phyloP scores from a whole-genome alignment of 2,797 vertebrate species.

The Ataeniobius toweri region DNA sequence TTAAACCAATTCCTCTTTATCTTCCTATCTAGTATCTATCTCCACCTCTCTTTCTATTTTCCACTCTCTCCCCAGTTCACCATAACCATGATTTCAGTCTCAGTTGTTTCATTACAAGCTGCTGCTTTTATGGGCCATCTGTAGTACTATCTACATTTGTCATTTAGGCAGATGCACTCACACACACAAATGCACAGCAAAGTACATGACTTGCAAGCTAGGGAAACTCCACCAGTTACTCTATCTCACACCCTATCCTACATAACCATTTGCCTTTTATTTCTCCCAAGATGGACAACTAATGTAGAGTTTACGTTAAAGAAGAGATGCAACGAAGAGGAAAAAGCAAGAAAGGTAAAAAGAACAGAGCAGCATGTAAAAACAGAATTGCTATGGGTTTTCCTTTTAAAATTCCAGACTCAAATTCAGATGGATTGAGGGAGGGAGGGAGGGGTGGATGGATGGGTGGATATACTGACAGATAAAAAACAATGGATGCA shows the following conservation, averaged over 20 bases:
- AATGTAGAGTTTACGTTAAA: slow-evolving; percentile 42
- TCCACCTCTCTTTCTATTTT: slow-evolving; percentile 34
- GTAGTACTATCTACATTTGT: slow-evolving; percentile 72
- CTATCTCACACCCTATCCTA: slow-evolving; percentile 18
- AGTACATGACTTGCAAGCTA: slow-evolving; percentile 18
- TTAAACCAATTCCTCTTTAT: slow-evolving; percentile 41
- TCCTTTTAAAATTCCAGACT: neutral
- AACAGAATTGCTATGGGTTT: neutral
- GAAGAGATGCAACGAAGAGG: slow-evolving; percentile 6
- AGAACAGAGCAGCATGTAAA: slow-evolving; percentile 27
- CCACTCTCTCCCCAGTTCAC: slow-evolving; percentile 64
- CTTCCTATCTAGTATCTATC: slow-evolving; percentile 48
- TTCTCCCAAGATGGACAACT: slow-evolving; percentile 73
- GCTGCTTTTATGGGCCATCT: slow-evolving; percentile 79
- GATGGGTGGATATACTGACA: neutral
- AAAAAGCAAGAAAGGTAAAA: slow-evolving; percentile 21
- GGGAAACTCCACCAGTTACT: slow-evolving; percentile 27
- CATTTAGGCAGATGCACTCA: slow-evolving; percentile 18
- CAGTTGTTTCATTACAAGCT: slow-evolving; percentile 79
- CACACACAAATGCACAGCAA: slow-evolving; percentile 6
- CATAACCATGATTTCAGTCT: slow-evolving; percentile 78
- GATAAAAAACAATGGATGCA: neutral
- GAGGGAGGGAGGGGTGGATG: neutral
- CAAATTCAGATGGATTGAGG: neutral
- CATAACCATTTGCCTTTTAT: slow-evolving; percentile 66